Conservation (phyloP, 2,888 invertebrate genomes). For the Epinotia bilunana region DNA sequence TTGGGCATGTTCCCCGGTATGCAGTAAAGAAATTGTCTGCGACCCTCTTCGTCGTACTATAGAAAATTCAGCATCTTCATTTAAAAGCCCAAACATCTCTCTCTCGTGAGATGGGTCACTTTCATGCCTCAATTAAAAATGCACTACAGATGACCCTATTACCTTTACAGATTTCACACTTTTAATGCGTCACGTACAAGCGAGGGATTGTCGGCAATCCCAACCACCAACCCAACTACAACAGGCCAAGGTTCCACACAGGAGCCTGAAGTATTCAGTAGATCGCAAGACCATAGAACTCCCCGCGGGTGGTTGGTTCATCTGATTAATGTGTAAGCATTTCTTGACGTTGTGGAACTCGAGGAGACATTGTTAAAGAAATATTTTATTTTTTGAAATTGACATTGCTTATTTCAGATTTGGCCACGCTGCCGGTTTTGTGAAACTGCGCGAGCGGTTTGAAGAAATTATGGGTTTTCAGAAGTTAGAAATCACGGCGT, state of each 20-base stretch:
- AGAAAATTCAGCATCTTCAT: background rate
- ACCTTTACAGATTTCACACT: constrained; percentile 89
- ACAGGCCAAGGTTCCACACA: constrained; percentile 80
- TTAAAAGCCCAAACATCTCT: too few relatives aligned
- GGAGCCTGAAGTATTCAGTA: constrained; percentile 85
- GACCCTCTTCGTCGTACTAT: background rate
- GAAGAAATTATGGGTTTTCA: constrained; percentile 87
- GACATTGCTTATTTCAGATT: constrained; percentile 83
- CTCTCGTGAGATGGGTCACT: too few relatives aligned
- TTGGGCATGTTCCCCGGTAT: too few relatives aligned
- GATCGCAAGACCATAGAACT: constrained; percentile 91
- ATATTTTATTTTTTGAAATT: background rate
- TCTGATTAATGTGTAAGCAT: constrained; percentile 91
- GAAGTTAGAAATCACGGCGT: constrained; percentile 76
- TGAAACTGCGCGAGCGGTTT: constrained; percentile 92
- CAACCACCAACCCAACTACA: constrained; percentile 65
- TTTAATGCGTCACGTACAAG: constrained; percentile 92
- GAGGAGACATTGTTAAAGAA: background rate
- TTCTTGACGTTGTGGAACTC: background rate
- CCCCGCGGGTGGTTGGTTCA: constrained; percentile 98
- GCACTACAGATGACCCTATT: background rate
- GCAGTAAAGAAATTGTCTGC: too few relatives aligned
- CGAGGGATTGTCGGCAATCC: constrained; percentile 81
- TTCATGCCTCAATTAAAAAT: background rate
- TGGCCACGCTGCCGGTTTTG: constrained; percentile 95